Conservation (phyloP, 2,113 vertebrate genomes). For the Pseudopipra pipra region DNA sequence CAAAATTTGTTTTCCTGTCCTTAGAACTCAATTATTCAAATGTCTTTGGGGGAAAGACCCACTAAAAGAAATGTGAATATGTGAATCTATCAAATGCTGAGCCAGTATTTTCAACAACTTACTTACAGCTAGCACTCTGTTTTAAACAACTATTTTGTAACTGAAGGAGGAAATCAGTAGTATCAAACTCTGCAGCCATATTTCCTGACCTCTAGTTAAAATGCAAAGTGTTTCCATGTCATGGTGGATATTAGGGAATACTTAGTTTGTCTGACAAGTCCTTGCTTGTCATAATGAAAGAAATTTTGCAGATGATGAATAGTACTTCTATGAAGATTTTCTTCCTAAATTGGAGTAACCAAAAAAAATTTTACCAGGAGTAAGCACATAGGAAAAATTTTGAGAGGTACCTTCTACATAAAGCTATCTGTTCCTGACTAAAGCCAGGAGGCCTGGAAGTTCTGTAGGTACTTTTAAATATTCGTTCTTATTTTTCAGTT, state of each 20-base stretch:
- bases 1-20: background rate
- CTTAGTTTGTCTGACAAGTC: background rate
- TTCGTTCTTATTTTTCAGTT: background rate
- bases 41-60: background rate
- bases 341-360: background rate
- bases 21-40: conserved; percentile 1
- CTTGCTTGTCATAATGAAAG: background rate
- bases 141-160: background rate
- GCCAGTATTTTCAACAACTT: background rate
- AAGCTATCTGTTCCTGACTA: background rate
- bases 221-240: background rate
- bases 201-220: background rate
- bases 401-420: background rate
- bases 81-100: background rate
- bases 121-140: background rate
- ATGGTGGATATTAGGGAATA: background rate
- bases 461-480: background rate
- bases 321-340: background rate
- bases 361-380: background rate
- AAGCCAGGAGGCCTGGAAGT: background rate
- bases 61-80: background rate
- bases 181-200: background rate
- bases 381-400: background rate
- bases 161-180: background rate
- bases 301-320: background rate